Evolutionary conservation across 2,888 invertebrate genomes (phyloP).

Genomic region (Molanna angustata): DNA sequence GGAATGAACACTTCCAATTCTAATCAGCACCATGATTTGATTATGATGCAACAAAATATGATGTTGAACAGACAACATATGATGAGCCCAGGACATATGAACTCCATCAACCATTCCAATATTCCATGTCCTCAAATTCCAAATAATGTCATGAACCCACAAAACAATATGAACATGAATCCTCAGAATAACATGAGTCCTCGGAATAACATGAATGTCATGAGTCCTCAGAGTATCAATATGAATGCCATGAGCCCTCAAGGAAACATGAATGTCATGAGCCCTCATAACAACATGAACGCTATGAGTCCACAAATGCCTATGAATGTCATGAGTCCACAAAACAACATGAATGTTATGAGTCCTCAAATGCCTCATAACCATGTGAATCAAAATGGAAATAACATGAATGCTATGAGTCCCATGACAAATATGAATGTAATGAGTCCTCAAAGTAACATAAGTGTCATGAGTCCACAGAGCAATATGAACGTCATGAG

Average conservation of each 20-base stretch:
- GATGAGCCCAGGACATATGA: slow-evolving; percentile 48
- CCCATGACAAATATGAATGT: slow-evolving; percentile 36
- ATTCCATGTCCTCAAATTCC: slow-evolving; percentile 52
- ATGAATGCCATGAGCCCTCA: slow-evolving; percentile 41
- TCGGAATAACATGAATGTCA: slow-evolving; percentile 34
- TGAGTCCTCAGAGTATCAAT: slow-evolving; percentile 33
- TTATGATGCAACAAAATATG: slow-evolving; percentile 10
- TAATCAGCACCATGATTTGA: slow-evolving; percentile 22
- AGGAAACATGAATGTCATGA: slow-evolving; percentile 25
- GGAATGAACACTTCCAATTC: slow-evolving; percentile 36
- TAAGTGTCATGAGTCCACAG: slow-evolving; percentile 47
- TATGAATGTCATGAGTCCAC: slow-evolving; percentile 52
- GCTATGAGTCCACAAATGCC: slow-evolving; percentile 53
- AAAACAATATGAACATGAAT: slow-evolving; percentile 43
- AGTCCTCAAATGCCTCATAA: slow-evolving; percentile 17
- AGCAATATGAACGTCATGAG: slow-evolving; percentile 18
- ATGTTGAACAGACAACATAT: slow-evolving; percentile 38
- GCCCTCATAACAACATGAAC: slow-evolving; percentile 46
- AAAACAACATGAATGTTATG: slow-evolving; percentile 43
- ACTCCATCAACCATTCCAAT: too few species aligned
- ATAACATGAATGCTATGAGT: slow-evolving; percentile 33
- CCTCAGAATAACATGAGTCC: slow-evolving; percentile 37
- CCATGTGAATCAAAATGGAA: slow-evolving; percentile 37
- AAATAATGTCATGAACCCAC: slow-evolving; percentile 52
- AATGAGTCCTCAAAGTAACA: slow-evolving; percentile 47